Conservation (phyloP, 2,797 vertebrate species). For the Aeoliscus strigatus region DNA sequence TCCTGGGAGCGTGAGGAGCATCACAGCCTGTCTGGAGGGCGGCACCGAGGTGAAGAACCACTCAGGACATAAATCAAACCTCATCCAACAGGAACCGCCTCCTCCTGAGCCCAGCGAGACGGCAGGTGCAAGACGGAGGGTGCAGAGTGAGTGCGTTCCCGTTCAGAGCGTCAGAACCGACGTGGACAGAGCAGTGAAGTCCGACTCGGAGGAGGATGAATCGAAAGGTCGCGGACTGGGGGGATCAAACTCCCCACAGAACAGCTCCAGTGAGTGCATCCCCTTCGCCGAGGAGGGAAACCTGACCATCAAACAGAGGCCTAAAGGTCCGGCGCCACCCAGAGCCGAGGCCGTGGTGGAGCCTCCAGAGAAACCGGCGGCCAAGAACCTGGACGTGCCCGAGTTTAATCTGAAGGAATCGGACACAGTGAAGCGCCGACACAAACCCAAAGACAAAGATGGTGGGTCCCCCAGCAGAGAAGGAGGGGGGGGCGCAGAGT, state of each 20-base stretch:
- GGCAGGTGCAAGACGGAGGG: conserved; percentile 66
- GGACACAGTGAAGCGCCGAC: conserved; percentile 91
- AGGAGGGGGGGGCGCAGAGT: neutral
- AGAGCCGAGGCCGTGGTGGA: conserved; percentile 52
- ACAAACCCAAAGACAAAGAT: conserved; percentile 85
- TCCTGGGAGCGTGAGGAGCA: conserved; percentile 62
- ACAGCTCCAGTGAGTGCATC: conserved; percentile 93
- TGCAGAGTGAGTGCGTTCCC: conserved; percentile 75
- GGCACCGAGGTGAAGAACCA: conserved; percentile 10
- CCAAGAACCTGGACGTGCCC: conserved; percentile 53
- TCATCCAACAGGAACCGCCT: neutral
- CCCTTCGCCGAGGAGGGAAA: conserved; percentile 97
- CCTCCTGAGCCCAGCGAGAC: conserved; percentile 25
- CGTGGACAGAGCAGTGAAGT: conserved; percentile 54
- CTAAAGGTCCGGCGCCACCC: conserved; percentile 76
- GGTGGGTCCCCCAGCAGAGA: conserved; percentile 63
- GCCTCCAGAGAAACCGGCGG: conserved; percentile 34
- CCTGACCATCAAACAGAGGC: conserved; percentile 94
- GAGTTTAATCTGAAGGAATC: conserved; percentile 95
- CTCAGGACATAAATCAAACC: conserved; percentile 9
- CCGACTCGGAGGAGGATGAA: conserved; percentile 80
- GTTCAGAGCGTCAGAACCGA: neutral
- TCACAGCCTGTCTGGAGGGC: conserved; percentile 65
- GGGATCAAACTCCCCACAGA: conserved; percentile 77
- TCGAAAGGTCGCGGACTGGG: conserved; percentile 23